Evolutionary conservation across 2,797 vertebrate species (phyloP).

Genomic region (Iguana delicatissima): DNA sequence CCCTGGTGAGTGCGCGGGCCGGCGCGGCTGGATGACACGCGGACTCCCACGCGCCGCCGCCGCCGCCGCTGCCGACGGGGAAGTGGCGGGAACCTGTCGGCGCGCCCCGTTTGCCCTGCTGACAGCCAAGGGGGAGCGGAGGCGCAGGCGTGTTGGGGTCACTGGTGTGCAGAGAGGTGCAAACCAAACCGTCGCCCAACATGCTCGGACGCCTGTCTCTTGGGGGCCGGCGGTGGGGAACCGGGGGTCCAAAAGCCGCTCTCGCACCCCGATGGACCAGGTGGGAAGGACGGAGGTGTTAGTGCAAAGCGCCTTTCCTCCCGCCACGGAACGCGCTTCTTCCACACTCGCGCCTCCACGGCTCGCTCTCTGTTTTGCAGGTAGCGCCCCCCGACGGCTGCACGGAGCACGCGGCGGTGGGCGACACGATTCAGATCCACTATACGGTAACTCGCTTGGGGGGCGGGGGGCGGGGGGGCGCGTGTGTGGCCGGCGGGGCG

Average conservation of each 20-base stretch:
- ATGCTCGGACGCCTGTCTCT: background rate
- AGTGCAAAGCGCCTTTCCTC: too few relatives aligned
- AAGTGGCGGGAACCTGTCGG: background rate
- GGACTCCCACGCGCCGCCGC: background rate
- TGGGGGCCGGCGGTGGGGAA: too few relatives aligned
- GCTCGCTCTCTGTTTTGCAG: constrained; percentile 70
- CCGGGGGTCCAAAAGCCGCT: too few relatives aligned
- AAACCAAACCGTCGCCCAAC: background rate
- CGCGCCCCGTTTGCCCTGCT: too few relatives aligned
- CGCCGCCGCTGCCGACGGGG: background rate
- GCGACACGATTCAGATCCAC: constrained; percentile 93
- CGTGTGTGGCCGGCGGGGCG: background rate
- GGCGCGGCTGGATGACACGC: background rate
- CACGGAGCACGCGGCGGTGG: constrained; percentile 82
- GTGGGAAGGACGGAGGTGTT: background rate
- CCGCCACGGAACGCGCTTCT: too few relatives aligned
- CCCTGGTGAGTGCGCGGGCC: constrained; percentile 71
- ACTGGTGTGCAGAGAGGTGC: too few relatives aligned
- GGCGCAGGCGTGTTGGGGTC: too few relatives aligned
- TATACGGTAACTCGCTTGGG: constrained; percentile 88
- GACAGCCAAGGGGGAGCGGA: background rate
- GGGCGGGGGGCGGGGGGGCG: background rate
- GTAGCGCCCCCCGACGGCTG: constrained; percentile 90
- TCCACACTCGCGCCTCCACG: too few relatives aligned
- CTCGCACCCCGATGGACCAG: too few relatives aligned